Evolutionary conservation across 2,888 invertebrate genomes (phyloP).

Genomic region (Aporophyla nigra): DNA sequence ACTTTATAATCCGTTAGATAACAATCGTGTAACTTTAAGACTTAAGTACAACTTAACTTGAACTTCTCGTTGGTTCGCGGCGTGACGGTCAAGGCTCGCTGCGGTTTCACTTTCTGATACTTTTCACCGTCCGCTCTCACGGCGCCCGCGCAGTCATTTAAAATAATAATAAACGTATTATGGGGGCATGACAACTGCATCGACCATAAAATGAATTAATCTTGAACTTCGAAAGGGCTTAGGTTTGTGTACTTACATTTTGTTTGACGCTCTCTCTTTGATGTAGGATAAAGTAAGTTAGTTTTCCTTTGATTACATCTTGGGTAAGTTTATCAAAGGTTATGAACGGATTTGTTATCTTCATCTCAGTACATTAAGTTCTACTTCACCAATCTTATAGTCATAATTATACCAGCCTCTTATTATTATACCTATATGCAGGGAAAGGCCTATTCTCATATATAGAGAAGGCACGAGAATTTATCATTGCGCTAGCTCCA

Average conservation of each 20-base stretch:
- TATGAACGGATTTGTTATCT: slow-evolving; percentile 27
- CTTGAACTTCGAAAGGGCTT: slow-evolving; percentile 66
- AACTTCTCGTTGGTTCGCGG: slow-evolving; percentile 69
- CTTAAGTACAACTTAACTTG: slow-evolving; percentile 53
- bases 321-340: slow-evolving; percentile 21
- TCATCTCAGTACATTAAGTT: slow-evolving; percentile 27
- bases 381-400: slow-evolving; percentile 4
- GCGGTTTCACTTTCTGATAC: slow-evolving; percentile 88
- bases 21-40: slow-evolving; percentile 61
- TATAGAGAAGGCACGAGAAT: neutral
- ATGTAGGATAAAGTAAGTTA: neutral
- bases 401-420: too few relatives aligned
- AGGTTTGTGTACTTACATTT: slow-evolving; percentile 34
- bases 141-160: slow-evolving; percentile 56
- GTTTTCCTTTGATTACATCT: slow-evolving; percentile 40
- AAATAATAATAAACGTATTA: slow-evolving; percentile 67
- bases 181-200: slow-evolving; percentile 65
- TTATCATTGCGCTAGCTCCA: neutral
- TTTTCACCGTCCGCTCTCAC: slow-evolving; percentile 87
- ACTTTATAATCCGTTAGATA: slow-evolving; percentile 64
- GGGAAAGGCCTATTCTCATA: neutral
- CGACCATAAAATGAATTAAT: slow-evolving; percentile 70
- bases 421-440: too few relatives aligned
- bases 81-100: slow-evolving; percentile 87
- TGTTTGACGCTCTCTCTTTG: slow-evolving; percentile 65